Evolutionary conservation across 2,888 invertebrate genomes (phyloP), one percentile per base, ranked within the genome.

Genomic region (Monoplex corrugatus): DNA sequence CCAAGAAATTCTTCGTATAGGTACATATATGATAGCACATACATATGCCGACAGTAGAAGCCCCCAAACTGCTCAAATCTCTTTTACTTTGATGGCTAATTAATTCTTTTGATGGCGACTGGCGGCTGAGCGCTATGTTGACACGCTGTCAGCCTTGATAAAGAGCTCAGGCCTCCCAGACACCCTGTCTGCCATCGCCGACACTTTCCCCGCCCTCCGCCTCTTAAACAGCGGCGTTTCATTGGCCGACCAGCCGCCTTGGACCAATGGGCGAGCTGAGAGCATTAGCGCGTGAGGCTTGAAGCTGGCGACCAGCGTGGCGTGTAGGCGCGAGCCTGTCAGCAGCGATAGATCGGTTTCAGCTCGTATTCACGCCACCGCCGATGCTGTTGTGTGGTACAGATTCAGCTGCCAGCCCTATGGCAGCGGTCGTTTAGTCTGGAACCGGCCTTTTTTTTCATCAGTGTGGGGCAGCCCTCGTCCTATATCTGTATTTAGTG

Each of bases 101-200:
- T 87, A 87, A 87, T 87, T 87, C 87, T 50, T 35, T n/a, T 32
- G 87, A 28, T 45, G 80, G 78, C 80, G 87, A 78, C 87, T 75
- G 78, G 38, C 50, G 87, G 75, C 87, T 45, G 87, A n/a, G 78
- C 57, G 87, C 44, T 38, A 50, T 87, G 87, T 87, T 87, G 87
- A 78, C 87, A 87, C 80, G 32, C 80, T 78, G 87, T 87, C 87
- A 87, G 78, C 80, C 28, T 19, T 87, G 87, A 87, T 87, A 87
- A 82, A 87, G 87, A 87, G 87, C 87, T 87, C 87, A 82, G 78
- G 78, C 78, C 45, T 50, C 87, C 78, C 78, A 87, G 87, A 87
- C 87, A 87, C 50, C 2, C 75, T 57, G 87, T 87, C 87, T 87
- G 87, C 80, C 28, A 23, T 38, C 50, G 35, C 8, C 80, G 87